Evolutionary conservation across 2,113 vertebrate species (phyloP), one percentile per base, ranked within the genome.

Genomic region (Limnothrissa miodon): DNA sequence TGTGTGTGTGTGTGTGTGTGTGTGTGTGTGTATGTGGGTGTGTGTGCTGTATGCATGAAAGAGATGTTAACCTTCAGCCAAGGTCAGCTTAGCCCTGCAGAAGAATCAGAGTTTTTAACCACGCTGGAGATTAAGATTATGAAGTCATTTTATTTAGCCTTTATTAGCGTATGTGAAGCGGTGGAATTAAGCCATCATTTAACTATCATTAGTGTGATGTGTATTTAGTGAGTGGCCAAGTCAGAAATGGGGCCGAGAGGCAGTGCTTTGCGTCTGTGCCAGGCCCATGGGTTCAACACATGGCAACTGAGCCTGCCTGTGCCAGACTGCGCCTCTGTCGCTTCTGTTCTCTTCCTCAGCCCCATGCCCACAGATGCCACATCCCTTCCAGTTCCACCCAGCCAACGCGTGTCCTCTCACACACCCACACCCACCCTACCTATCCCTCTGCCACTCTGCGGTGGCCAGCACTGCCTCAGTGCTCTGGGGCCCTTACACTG

Each of bases 1-100:
- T 39, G 9, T 62, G 59, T 62, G 23, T 62, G 59, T 62, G 21
- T 51, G 79, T 84, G 83, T 78, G 3, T 83, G 11, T 56, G 17
- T 82, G 78, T 79, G 39, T 84, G 21, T 51, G 36, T n/a, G n/a
- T n/a, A n/a, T n/a, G 46, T 29, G 9, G 10, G 59, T 25, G 25
- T 29, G 59, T 5, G n/a, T 25, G n/a, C n/a, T 9, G 59, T 25
- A n/a, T 29, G 5, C 10, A 9, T n/a, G 56, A 7, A 62, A 5
- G 4, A 25, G 23, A n/a, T 2, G 5, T 66, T 66, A 33, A 66
- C 59, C 59, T 66, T 66, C 46, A 48, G 46, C 59, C 59, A 66
- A 66, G 59, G 59, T 66, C 25, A 66, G 59, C n/a, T 25, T 7
- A 11, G n/a, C 59, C 8, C n/a, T 66, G n/a, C 25, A 29, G 2